A percentile compares a stretch with the other conserved stretches of the same genome.
Evolutionary conservation across 2,797 vertebrate species (phyloP).

Genomic region (Centropyge bicolor): DNA sequence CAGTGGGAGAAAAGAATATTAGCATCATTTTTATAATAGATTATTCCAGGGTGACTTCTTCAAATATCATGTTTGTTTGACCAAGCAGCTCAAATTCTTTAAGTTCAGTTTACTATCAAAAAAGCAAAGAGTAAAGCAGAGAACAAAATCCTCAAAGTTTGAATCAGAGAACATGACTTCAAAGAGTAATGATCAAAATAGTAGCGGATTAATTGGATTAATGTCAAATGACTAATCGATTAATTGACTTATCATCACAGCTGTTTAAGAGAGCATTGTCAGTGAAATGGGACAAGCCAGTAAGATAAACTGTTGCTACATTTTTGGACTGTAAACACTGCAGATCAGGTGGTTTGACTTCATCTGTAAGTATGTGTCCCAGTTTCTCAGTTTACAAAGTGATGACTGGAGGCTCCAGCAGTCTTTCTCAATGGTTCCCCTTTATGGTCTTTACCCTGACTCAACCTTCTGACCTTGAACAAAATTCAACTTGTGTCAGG

Average conservation of each 20-base stretch:
- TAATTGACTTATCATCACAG: not conserved
- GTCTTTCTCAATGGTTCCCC: not conserved
- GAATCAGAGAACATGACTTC: not conserved
- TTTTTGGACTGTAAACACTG: constrained; percentile 25
- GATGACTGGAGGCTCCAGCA: constrained; percentile 6
- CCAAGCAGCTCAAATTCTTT: not conserved
- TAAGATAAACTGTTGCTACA: not conserved
- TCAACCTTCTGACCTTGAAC: not conserved
- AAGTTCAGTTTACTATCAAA: not conserved
- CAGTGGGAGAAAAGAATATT: not conserved
- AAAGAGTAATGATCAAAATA: not conserved
- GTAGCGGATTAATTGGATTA: not conserved
- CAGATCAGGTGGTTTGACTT: constrained; percentile 26
- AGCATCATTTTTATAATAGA: not conserved
- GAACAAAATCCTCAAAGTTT: not conserved
- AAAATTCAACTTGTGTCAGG: not conserved
- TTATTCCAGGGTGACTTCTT: not conserved
- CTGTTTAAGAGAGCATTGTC: not conserved
- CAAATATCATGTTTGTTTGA: not conserved
- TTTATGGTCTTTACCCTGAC: not conserved
- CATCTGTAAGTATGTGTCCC: constrained; percentile 13
- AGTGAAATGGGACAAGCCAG: not conserved
- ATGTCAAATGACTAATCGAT: not conserved
- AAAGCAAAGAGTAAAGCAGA: too few relatives aligned
- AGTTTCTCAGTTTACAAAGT: constrained; percentile 35